Evolutionary conservation across 2,888 invertebrate genomes (phyloP).

Genomic region (Belgica antarctica): DNA sequence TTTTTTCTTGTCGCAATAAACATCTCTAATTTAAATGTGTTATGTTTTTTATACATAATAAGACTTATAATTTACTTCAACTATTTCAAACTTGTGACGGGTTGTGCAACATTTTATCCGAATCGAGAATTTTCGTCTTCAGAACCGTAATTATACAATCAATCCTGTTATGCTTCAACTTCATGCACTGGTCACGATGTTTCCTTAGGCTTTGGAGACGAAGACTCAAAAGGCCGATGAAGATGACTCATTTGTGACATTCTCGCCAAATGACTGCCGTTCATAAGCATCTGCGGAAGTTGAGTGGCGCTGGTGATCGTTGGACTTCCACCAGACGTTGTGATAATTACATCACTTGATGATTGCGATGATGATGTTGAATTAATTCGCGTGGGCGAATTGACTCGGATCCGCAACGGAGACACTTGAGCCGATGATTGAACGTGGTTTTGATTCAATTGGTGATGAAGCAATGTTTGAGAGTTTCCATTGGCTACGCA

Average conservation of each 20-base stretch:
- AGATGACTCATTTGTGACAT: slow-evolving; percentile 45
- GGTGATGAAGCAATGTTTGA: slow-evolving; percentile 29
- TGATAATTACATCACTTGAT: slow-evolving; percentile 27
- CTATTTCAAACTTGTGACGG: too few species aligned
- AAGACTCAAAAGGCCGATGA: slow-evolving; percentile 54
- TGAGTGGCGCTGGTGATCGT: slow-evolving; percentile 25
- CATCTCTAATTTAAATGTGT: neutral
- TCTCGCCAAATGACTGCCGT: slow-evolving; percentile 24
- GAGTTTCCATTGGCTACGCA: slow-evolving; percentile 22
- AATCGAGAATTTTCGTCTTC: too few species aligned
- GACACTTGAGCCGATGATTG: slow-evolving; percentile 42
- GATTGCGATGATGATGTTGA: slow-evolving; percentile 46
- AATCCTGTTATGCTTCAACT: neutral
- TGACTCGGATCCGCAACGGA: slow-evolving; percentile 53
- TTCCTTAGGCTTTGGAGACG: slow-evolving; percentile 51
- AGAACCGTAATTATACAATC: too few species aligned
- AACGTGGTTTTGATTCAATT: slow-evolving; percentile 35
- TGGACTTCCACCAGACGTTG: slow-evolving; percentile 27
- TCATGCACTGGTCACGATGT: slow-evolving; percentile 30
- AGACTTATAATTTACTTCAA: neutral
- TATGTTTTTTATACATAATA: neutral
- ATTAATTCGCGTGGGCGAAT: slow-evolving; percentile 55
- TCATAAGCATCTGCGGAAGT: slow-evolving; percentile 19
- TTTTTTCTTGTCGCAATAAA: neutral
- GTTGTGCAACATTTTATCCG: neutral